phyloP scores from a whole-genome alignment of 2,888 invertebrate genomes.

The Trissolcus brochymenae region DNA sequence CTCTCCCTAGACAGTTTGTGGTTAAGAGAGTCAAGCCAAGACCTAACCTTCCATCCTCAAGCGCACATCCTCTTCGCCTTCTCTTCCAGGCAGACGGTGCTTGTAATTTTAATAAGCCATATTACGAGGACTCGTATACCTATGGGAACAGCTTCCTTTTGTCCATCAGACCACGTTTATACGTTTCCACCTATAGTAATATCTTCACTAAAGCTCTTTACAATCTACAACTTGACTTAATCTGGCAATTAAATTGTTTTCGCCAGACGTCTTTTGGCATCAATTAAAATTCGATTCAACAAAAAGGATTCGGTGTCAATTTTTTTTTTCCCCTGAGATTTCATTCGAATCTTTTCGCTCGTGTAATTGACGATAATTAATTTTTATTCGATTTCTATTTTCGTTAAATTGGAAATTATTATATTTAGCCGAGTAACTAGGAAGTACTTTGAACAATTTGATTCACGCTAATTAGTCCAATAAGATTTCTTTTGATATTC shows the following conservation, averaged over 20 bases:
- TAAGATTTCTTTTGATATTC: conserved; percentile 2
- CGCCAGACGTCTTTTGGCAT: not conserved
- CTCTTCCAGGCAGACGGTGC: conserved; percentile 50
- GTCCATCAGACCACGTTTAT: conserved; percentile 52
- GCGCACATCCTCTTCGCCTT: conserved; percentile 27
- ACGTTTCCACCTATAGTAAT: conserved; percentile 39
- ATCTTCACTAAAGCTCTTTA: conserved; percentile 20
- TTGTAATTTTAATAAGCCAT: conserved; percentile 76
- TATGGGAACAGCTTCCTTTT: conserved; percentile 64
- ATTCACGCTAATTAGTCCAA: conserved; percentile 10
- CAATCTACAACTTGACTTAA: conserved; percentile 35
- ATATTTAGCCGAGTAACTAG: not conserved
- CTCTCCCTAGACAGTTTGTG: conserved; percentile 70
- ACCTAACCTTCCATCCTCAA: conserved; percentile 60
- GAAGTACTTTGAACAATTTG: not conserved
- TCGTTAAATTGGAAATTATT: not conserved
- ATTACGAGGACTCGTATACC: conserved; percentile 66
- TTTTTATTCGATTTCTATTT: too few species aligned
- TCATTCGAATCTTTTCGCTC: too few species aligned
- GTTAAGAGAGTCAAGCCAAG: conserved; percentile 63
- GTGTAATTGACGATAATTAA: too few species aligned
- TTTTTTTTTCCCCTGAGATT: too few species aligned
- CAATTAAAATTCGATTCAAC: conserved; percentile 5
- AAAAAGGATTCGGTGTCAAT: too few species aligned
- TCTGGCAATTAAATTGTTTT: conserved; percentile 24